Percentiles rank a stretch among this genome's conserved stretches.
Evolutionary conservation across 2,888 invertebrate genomes (phyloP).

Genomic region (Lithophane semibrunnea): DNA sequence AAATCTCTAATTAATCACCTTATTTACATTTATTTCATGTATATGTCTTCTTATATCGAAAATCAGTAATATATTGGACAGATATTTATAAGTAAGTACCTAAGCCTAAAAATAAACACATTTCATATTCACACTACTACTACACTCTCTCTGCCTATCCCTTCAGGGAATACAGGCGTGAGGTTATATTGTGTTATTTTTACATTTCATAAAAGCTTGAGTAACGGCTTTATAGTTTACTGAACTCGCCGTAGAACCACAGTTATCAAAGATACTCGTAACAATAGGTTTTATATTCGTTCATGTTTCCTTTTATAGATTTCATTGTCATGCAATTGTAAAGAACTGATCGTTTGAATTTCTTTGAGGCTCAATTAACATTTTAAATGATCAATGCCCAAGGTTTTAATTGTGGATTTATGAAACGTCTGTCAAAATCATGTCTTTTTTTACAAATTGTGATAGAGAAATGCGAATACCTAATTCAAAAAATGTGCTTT

Average conservation of each 20-base stretch:
- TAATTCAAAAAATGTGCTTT: neutral
- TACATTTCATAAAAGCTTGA: conserved; percentile 4
- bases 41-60: neutral
- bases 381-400: neutral
- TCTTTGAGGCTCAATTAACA: neutral
- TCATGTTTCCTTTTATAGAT: too few relatives aligned
- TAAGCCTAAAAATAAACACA: conserved; percentile 13
- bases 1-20: conserved; percentile 5
- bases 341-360: neutral
- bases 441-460: too few relatives aligned
- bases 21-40: conserved; percentile 14
- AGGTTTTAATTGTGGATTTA: neutral
- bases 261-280: conserved; percentile 17
- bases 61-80: conserved; percentile 4
- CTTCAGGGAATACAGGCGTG: too few relatives aligned
- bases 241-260: conserved; percentile 19
- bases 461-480: too few relatives aligned
- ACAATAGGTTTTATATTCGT: conserved; percentile 3
- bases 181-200: too few relatives aligned
- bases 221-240: conserved; percentile 18
- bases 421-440: too few relatives aligned
- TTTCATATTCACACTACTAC: too few relatives aligned
- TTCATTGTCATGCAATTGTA: too few relatives aligned
- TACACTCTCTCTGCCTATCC: too few relatives aligned
- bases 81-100: neutral